Evolutionary conservation across 1,140 invertebrate genomes (phyloP), one percentile per base, ranked within the genome.

Genomic region (Drosophila pseudoobscura): DNA sequence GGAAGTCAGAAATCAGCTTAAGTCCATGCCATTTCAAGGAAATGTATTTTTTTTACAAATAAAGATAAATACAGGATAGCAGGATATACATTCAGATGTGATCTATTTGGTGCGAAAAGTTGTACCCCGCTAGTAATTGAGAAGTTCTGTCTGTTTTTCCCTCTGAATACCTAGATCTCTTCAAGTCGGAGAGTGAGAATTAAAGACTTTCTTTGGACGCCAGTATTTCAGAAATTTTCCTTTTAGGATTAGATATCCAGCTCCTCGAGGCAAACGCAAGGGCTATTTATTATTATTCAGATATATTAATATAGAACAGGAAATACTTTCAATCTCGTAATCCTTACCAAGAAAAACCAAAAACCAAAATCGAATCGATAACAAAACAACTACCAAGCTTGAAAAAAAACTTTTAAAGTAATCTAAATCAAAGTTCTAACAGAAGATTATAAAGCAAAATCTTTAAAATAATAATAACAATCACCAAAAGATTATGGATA

Each of bases 401-500:
- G 62, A 68, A 26, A 49, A 56, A 53, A 39, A 52, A 49, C 68
- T 59, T 52, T 59, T 41, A 71, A 59, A 39, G 41, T 70, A 70
- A 71, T 71, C 65, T 11, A 51, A 69, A 29, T 13, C 17, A 50
- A 43, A 22, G 26, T 65, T 64, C 43, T 31, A 53, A 51, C 35
- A 8, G 24, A 13, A 44, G 8, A 6, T 39, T 46, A 22, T 50
- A 50, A 57, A 50, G 44, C 11, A 15, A 58, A 58, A 57, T 39
- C 66, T 69, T 50, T 46, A 22, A 43, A 59, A 69, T 53, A 35
- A 63, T 52, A 56, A 43, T 56, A 51, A 11, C 22, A 54, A 39
- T 83, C 60, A 61, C 35, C 69, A 43, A 53, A 53, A 3, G 61
- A 65, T 75, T 66, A 59, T 39, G 26, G 50, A 82, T 75, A 49